phyloP scores from a whole-genome alignment of 2,888 invertebrate species.

The Agonopterix subpropinquella region DNA sequence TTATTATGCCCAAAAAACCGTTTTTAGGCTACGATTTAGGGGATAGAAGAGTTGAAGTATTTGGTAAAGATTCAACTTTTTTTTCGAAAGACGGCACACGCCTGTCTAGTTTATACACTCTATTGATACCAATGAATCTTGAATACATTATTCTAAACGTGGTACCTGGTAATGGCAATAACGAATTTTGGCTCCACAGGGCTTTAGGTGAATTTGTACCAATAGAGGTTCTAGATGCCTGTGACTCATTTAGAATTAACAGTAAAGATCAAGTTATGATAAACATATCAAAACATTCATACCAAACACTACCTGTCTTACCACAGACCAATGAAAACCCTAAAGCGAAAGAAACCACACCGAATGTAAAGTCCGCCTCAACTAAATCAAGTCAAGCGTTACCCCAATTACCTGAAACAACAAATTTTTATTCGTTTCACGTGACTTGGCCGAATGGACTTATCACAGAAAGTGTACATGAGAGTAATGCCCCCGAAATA shows the following conservation, averaged over 20 bases:
- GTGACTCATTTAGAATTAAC: constrained; percentile 55
- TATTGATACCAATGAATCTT: constrained; percentile 52
- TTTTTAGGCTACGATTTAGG: constrained; percentile 60
- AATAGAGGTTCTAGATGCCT: constrained; percentile 28
- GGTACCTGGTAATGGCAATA: constrained; percentile 43
- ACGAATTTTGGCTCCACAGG: constrained; percentile 57
- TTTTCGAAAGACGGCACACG: constrained; percentile 59
- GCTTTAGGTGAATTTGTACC: constrained; percentile 37
- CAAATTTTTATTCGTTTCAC: constrained; percentile 41
- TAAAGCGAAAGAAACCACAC: background rate
- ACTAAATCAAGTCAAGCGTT: background rate
- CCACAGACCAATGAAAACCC: background rate
- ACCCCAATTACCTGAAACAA: constrained; percentile 20
- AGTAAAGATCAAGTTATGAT: constrained; percentile 50
- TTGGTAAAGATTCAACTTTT: constrained; percentile 55
- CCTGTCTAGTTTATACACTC: constrained; percentile 41
- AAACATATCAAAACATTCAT: constrained; percentile 48
- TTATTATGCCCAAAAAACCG: constrained; percentile 28
- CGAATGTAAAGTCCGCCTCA: background rate
- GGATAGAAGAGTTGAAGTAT: constrained; percentile 58
- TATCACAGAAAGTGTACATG: constrained; percentile 53
- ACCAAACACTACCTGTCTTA: constrained; percentile 12
- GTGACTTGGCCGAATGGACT: constrained; percentile 65
- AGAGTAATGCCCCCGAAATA: constrained; percentile 38
- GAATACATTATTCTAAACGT: constrained; percentile 51